These are phyloP conservation scores for Neoseiulus cucumeris DNA, from an alignment of 1,140 invertebrate species.

Conservation along the genomic window DNA sequence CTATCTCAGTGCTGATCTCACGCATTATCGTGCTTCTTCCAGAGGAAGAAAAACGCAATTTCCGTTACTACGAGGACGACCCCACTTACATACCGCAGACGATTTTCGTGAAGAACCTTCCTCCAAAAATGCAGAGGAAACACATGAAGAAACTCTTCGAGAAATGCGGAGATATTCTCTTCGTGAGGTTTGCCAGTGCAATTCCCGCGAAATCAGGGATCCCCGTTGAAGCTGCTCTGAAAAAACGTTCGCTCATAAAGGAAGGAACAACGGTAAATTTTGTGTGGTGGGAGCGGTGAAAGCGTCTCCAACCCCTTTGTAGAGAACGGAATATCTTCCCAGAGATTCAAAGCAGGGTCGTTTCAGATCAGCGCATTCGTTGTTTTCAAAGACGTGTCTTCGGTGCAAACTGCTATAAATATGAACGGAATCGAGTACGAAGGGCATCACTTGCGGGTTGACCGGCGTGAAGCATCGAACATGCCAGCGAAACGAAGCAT, in stretches of 20 bases:
- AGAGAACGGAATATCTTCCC: too few species aligned
- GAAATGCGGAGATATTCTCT: constrained; percentile 1
- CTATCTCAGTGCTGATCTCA: too few species aligned
- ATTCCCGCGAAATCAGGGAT: not conserved
- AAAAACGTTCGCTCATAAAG: constrained; percentile 7
- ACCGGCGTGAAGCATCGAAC: not conserved
- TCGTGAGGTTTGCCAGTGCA: not conserved
- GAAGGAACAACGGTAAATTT: not conserved
- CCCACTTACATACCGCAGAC: not conserved
- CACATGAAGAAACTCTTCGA: not conserved
- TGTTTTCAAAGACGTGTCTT: not conserved
- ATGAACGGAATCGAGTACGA: not conserved
- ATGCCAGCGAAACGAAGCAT: not conserved
- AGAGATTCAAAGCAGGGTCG: too few species aligned
- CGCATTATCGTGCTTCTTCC: too few species aligned
- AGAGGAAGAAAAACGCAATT: not conserved
- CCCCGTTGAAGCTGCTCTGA: not conserved
- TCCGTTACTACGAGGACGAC: constrained; percentile 6
- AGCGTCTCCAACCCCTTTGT: too few species aligned
- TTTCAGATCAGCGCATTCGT: not conserved
- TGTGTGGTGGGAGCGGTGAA: not conserved
- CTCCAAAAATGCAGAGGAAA: not conserved
- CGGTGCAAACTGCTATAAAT: not conserved
- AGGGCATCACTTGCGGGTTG: not conserved
- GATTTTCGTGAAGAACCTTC: constrained; percentile 1